These are phyloP conservation scores for Stramonita haemastoma DNA, from an alignment of 2,888 invertebrate species.

Conservation along the genomic window DNA sequence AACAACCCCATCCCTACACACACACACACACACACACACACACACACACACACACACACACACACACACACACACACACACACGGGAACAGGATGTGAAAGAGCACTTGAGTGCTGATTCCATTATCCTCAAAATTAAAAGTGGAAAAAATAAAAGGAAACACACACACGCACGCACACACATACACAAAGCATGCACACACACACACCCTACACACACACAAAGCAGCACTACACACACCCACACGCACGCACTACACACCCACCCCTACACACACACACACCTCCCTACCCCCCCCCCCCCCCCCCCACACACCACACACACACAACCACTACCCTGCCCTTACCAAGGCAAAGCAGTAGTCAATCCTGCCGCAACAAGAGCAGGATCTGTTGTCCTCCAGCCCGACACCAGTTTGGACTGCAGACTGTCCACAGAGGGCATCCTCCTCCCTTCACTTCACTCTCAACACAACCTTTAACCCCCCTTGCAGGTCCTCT, in stretches of 20 bases:
- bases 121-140: no score
- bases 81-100: no score
- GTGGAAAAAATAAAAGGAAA: background rate
- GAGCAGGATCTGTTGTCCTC: conserved; percentile 36
- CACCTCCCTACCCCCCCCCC: background rate
- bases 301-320: background rate
- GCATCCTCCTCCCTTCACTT: background rate
- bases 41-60: background rate
- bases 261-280: background rate
- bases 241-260: background rate
- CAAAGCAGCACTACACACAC: background rate
- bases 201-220: background rate
- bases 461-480: no score
- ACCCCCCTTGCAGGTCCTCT: no score
- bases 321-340: no score
- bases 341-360: conserved; percentile 40
- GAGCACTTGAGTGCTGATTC: no score
- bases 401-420: background rate
- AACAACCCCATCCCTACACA: background rate
- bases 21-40: background rate
- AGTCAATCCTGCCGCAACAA: conserved; percentile 35
- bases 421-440: conserved; percentile 12
- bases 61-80: background rate
- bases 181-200: no score
- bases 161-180: background rate